Base-by-base conservation (phyloP, 2,113 vertebrate genomes). In the Leucoraja erinaceus region DNA sequence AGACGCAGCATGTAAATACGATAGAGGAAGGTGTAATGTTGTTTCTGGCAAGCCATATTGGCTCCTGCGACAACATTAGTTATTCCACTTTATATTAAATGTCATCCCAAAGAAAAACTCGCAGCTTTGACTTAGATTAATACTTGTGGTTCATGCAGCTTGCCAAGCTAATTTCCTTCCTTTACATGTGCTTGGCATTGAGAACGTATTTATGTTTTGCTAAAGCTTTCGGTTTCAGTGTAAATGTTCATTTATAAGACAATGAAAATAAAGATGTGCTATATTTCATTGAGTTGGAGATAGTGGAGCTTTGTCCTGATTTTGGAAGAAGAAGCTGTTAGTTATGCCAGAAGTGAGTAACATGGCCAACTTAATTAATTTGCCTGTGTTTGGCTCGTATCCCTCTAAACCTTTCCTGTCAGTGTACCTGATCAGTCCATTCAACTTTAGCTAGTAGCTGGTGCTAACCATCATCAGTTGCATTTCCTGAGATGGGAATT, bases 11-110 rank as follows among this genome's bases (percentile, higher is more conserved):
- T 72, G 68, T 91, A 91, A 91, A 91, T 72, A 91, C 31, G 70
- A 47, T 47, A 91, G 90, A 91, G 90, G 90, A 91, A 91, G 90
- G 63, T 91, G 90, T 91, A 72, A 91, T 91, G 66, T 91, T 47
- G 72, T 91, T 91, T 72, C 90, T 91, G 90, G 90, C 63, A 91
- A 91, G 70, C 68, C 66, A 22, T 38, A 72, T 91, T 91, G 90
- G 90, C 90, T 70, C 66, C 88, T 70, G 66, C 72, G 88, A 91
- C 88, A 91, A 72, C 66, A 91, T 70, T 38, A 38, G 68, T 70
- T 70, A 91, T 91, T 74, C 66, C 88, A 91, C 66, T 91, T 91
- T 72, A 91, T 72, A 72, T 91, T 72, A 72, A 72, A 54, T 91
- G 22, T 47, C 66, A 91, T 91, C 38, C 68, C 22, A 11, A 91